Conservation (phyloP, 2,888 invertebrate species). For the Nemapogon koenigi region DNA sequence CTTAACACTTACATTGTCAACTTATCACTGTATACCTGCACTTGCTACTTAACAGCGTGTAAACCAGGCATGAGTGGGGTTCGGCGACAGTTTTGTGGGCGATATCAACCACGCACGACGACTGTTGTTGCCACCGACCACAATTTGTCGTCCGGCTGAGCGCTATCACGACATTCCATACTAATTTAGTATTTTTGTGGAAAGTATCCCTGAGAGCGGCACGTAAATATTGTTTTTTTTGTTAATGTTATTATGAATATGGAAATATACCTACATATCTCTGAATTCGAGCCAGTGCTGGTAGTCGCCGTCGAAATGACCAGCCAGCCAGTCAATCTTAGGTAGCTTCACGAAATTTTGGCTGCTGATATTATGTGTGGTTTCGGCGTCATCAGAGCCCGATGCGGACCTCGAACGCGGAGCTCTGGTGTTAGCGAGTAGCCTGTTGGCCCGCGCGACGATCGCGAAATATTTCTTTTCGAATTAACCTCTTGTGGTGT, state of each 20-base stretch:
- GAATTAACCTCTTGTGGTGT: neutral
- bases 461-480: neutral
- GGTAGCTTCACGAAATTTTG: neutral
- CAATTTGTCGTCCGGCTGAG: too few relatives aligned
- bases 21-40: too few relatives aligned
- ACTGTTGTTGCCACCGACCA: too few relatives aligned
- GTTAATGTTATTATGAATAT: constrained; percentile 13
- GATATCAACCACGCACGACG: too few relatives aligned
- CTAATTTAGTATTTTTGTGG: too few relatives aligned
- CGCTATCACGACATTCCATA: too few relatives aligned
- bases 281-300: constrained; percentile 15
- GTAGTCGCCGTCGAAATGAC: too few relatives aligned
- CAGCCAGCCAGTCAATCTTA: too few relatives aligned
- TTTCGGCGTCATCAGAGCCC: neutral
- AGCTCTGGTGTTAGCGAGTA: neutral
- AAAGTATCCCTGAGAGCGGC: constrained; percentile 14
- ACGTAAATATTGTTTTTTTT: constrained; percentile 15
- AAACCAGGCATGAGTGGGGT: too few relatives aligned
- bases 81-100: too few relatives aligned
- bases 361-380: neutral
- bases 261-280: constrained; percentile 11
- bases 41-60: too few relatives aligned
- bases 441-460: neutral
- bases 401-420: neutral
- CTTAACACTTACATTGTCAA: too few relatives aligned